Evolutionary conservation across 2,888 invertebrate genomes (phyloP), one percentile per base, ranked within the genome.

Genomic region (Crematogaster levior): DNA sequence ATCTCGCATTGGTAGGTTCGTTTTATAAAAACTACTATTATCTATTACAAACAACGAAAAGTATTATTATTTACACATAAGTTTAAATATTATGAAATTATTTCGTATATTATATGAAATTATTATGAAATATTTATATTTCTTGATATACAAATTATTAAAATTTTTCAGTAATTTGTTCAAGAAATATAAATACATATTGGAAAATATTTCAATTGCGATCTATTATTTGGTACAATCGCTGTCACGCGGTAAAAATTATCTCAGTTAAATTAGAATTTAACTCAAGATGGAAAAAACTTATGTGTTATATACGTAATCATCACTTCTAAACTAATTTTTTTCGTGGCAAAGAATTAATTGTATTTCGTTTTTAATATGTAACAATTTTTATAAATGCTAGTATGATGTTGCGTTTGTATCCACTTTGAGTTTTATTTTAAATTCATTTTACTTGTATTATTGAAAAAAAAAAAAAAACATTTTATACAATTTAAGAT

Each of bases 131-230:
- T 83, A 70, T 85, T 61, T 68, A 83, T 73, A 72, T 77, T 43
- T 63, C 18, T 48, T 24, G 70, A 65, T 88, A 88, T 75, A 89
- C 86, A 86, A 87, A 84, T 66, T 88, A 88, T 85, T 87, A 87
- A 88, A 88, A 68, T n/a, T n/a, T n/a, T 61, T 75, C 60, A 63
- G n/a, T 86, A 85, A 56, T 58, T 63, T 85, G 60, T 12, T 87
- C 80, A 56, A 80, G 58, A 80, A 75, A 46, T 83, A 48, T 63
- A 46, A 73, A 75, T 46, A 15, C 1, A 68, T 60, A 58, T 81
- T 66, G 5, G n/a, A 53, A 53, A 79, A 30, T 75, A 37, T 60
- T 40, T 58, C 77, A 66, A 80, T 37, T 40, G 68, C 48, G 40
- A 77, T 81, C 63, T 83, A 74, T 48, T 84, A 87, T 87, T 87